Base-by-base conservation (phyloP, 2,797 vertebrate species). In the Sphenopsis melanotis region DNA sequence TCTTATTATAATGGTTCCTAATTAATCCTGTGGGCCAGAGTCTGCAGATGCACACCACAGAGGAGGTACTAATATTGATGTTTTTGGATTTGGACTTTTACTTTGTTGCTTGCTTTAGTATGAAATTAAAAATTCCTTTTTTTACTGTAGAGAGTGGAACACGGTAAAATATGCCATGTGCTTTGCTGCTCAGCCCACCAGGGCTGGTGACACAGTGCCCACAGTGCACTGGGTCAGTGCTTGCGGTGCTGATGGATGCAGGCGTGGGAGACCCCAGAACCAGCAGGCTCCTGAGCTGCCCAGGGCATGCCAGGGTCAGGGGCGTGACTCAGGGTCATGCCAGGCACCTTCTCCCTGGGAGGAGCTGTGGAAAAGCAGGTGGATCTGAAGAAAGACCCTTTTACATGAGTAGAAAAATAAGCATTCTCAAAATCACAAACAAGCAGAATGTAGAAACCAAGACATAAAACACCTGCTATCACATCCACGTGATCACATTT, bases 291-390 rank as follows among this genome's bases (percentile, higher is more conserved):
- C 46, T 4, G 4, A 14, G 15, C 32, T 71, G 22, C 79, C 7
- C 3, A 17, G 55, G 46, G 13, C 41, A 0, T 8, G 49, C 37
- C 57, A 17, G 24, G 30, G 30, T 2, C 36, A 2, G 23, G 46
- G 34, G 5, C 19, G 2, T 22, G 20, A 22, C 13, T 15, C 36
- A 16, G 55, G n/a, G n/a, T 17, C 4, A 11, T n/a, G 32, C 52
- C 69, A 4, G 10, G 64, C 42, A 10, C 91, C 53, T 92, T 39
- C 91, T 96, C 97, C 93, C 95, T 91, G 94, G 98, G 98, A 98
- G 97, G 97, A 95, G 98, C 98, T 91, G 81, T 98, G 97, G 98
- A 98, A 96, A 96, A 93, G 91, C 98, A 98, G 14, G 98, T 26
- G 98, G 98, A 69, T 98, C 98, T 36, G 37, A 93, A 2, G 90